Evolutionary conservation across 2,888 invertebrate genomes (phyloP).

Genomic region (Philereme transversata): DNA sequence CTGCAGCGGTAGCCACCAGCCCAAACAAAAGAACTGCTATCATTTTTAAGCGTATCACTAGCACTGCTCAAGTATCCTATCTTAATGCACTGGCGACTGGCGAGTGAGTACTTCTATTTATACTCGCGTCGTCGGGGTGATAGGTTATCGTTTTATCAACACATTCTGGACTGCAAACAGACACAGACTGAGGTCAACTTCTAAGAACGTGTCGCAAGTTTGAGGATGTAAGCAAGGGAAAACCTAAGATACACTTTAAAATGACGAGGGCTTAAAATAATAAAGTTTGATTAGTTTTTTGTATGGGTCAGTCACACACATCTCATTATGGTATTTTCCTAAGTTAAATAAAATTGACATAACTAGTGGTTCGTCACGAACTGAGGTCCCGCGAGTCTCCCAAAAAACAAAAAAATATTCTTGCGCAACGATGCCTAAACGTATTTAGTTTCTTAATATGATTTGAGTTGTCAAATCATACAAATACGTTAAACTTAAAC

Average conservation of each 20-base stretch:
- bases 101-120: constrained; percentile 39
- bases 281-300: neutral
- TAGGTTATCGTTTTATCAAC: constrained; percentile 59
- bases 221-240: neutral
- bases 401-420: too few species aligned
- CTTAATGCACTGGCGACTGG: constrained; percentile 35
- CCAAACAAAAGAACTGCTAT: constrained; percentile 50
- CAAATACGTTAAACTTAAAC: too few species aligned
- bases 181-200: constrained; percentile 31
- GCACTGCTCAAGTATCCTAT: constrained; percentile 2
- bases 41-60: constrained; percentile 43
- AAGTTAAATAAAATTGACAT: too few species aligned
- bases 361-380: too few species aligned
- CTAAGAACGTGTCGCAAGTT: constrained; percentile 23
- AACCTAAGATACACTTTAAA: too few species aligned
- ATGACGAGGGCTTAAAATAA: neutral
- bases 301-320: too few species aligned
- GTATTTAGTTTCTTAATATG: too few species aligned
- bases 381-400: too few species aligned
- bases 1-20: constrained; percentile 53
- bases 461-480: too few species aligned
- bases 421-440: too few species aligned
- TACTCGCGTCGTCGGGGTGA: constrained; percentile 48
- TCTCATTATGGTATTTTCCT: too few species aligned
- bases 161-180: constrained; percentile 48